Evolutionary conservation across 1,140 invertebrate species (phyloP).

Genomic region (Homalodisca vitripennis): DNA sequence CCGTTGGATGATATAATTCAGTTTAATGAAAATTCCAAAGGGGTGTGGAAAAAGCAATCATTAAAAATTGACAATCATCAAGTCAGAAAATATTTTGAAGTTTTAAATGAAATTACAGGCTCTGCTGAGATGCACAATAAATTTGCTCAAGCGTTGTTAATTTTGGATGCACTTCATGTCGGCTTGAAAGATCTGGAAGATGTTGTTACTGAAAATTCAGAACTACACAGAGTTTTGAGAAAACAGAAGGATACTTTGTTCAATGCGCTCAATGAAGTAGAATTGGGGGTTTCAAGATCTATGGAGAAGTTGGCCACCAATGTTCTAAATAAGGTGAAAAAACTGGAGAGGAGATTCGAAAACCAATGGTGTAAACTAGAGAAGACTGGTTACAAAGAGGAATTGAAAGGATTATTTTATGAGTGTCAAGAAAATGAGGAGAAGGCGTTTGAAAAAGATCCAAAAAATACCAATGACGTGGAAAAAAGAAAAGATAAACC

Average conservation of each 20-base stretch:
- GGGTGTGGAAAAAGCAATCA: not conserved
- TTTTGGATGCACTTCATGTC: conserved; percentile 8
- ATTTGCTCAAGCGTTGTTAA: not conserved
- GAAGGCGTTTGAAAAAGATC: not conserved
- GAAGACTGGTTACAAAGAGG: not conserved
- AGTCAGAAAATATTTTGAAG: not conserved
- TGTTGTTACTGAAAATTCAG: conserved; percentile 6
- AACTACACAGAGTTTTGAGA: not conserved
- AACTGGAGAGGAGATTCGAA: not conserved
- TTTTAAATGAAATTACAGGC: not conserved
- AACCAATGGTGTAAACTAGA: conserved; percentile 6
- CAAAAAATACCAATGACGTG: too few relatives aligned
- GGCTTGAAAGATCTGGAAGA: not conserved
- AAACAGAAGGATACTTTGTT: not conserved
- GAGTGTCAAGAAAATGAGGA: conserved; percentile 2
- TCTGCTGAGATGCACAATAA: not conserved
- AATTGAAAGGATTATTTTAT: conserved; percentile 16
- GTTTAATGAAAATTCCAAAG: too few relatives aligned
- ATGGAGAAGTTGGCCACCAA: not conserved
- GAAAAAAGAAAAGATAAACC: too few relatives aligned
- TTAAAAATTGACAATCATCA: not conserved
- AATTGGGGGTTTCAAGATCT: not conserved
- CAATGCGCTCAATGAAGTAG: not conserved
- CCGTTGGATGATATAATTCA: too few relatives aligned
- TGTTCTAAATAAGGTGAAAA: not conserved